These are phyloP conservation scores for Heloderma charlesbogerti DNA, from an alignment of 2,113 vertebrate genomes.

Conservation along the genomic window DNA sequence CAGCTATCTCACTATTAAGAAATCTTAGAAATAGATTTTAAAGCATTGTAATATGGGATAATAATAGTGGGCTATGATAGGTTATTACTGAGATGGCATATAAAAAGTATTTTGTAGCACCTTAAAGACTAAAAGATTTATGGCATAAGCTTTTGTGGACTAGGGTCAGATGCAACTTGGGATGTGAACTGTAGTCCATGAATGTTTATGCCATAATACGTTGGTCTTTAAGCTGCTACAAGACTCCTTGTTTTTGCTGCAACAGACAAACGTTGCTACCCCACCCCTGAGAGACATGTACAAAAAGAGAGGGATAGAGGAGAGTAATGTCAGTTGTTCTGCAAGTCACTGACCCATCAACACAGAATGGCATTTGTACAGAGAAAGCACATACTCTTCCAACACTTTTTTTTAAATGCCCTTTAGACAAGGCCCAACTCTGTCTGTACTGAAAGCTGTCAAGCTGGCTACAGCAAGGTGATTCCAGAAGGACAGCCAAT, in stretches of 20 bases:
- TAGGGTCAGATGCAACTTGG: background rate
- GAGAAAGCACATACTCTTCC: no score
- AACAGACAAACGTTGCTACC: no score
- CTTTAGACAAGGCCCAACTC: constrained; percentile 1
- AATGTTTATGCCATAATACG: background rate
- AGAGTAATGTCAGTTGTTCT: background rate
- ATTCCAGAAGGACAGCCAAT: background rate
- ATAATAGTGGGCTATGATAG: no score
- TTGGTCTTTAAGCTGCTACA: background rate
- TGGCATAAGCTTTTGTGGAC: background rate
- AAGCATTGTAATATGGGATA: no score
- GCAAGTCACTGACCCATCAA: background rate
- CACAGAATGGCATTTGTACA: background rate
- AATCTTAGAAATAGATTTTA: no score
- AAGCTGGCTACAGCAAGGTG: background rate
- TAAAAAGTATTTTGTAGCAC: background rate
- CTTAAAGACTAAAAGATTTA: background rate
- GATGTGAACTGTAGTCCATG: background rate
- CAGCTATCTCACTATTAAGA: no score
- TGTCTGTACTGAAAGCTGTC: background rate
- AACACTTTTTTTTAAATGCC: background rate
- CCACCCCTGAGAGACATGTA: no score
- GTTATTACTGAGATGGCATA: no score
- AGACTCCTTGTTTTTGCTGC: background rate
- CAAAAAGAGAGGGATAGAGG: no score